Evolutionary conservation across 2,797 vertebrate species (phyloP).

Genomic region (Bradypodion ventrale): DNA sequence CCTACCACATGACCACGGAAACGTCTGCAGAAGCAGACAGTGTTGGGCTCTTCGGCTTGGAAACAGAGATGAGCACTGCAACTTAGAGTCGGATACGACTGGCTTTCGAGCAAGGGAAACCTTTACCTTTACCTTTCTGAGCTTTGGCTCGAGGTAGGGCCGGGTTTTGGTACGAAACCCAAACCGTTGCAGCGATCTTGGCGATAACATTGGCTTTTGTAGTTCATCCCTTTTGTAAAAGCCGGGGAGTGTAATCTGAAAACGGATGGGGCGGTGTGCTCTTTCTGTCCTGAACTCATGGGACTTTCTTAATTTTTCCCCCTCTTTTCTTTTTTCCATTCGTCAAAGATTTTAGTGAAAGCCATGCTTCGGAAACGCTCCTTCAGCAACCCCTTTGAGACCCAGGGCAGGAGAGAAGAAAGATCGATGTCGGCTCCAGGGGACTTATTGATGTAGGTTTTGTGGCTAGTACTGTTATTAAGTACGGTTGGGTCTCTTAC

Average conservation of each 20-base stretch:
- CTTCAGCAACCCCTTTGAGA: slow-evolving; percentile 94
- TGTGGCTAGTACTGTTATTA: neutral
- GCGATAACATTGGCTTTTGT: no score
- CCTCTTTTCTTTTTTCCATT: slow-evolving; percentile 12
- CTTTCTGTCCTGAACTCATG: neutral
- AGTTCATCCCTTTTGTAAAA: neutral
- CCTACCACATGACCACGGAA: no score
- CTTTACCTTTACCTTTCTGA: no score
- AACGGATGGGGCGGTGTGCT: neutral
- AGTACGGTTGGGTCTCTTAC: no score
- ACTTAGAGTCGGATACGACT: no score
- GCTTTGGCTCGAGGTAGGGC: neutral
- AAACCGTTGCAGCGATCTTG: no score
- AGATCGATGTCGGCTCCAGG: slow-evolving; percentile 94
- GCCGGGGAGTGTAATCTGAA: neutral
- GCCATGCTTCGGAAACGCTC: slow-evolving; percentile 96
- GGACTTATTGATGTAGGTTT: slow-evolving; percentile 89
- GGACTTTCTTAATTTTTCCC: no score
- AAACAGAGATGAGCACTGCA: no score
- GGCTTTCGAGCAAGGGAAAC: no score
- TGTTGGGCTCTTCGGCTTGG: no score
- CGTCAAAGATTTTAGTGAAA: slow-evolving; percentile 91
- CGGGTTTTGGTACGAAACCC: neutral
- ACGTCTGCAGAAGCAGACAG: no score
- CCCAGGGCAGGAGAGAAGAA: slow-evolving; percentile 80